Conservation (phyloP, 2,113 vertebrate species). For the Hemibagrus wyckioides region DNA sequence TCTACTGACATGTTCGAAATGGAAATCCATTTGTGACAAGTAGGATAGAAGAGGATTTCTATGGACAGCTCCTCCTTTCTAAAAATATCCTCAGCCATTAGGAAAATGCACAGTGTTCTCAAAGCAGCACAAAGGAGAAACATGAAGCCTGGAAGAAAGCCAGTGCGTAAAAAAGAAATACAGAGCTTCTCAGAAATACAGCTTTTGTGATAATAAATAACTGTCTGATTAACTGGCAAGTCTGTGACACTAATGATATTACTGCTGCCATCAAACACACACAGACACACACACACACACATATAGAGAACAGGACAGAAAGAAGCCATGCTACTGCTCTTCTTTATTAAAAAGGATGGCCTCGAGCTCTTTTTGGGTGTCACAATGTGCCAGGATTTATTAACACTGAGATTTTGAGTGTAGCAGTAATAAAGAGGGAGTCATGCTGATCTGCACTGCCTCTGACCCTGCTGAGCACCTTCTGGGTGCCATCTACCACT, state of each 20-base stretch:
- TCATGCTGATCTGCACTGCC: conserved; percentile 35
- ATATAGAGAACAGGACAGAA: background rate
- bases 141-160: conserved; percentile 14
- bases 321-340: conserved; percentile 30
- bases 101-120: background rate
- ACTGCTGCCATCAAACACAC: conserved; percentile 53
- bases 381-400: conserved; percentile 61
- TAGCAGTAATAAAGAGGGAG: conserved; percentile 43
- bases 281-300: conserved; percentile 38
- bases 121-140: conserved; percentile 60
- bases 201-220: conserved; percentile 75
- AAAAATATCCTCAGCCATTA: conserved; percentile 2
- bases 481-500: conserved; percentile 20
- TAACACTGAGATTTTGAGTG: conserved; percentile 52
- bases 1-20: background rate
- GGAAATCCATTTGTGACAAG: background rate
- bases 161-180: conserved; percentile 24
- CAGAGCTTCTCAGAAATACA: conserved; percentile 64
- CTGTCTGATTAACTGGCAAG: conserved; percentile 70
- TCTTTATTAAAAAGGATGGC: conserved; percentile 48
- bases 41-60: conserved; percentile 1
- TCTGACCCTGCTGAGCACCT: conserved; percentile 29
- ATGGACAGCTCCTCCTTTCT: background rate
- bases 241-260: conserved; percentile 63
- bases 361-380: conserved; percentile 44